phyloP scores from a whole-genome alignment of 92 coral and sea anemone genomes.

The Porites divaricata region DNA sequence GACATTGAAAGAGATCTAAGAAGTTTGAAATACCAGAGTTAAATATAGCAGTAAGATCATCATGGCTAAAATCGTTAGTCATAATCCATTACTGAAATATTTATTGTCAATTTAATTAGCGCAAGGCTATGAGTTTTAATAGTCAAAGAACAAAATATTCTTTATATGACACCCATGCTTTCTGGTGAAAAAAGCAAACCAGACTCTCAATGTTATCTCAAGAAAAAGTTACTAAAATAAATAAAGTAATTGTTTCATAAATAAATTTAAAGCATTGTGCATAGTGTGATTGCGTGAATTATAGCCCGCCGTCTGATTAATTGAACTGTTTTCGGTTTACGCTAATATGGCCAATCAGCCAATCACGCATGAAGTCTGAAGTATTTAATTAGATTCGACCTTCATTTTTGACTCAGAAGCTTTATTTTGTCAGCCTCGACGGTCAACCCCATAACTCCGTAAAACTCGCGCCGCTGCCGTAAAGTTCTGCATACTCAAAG shows the following conservation, averaged over 20 bases:
- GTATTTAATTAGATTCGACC: conserved; percentile 13
- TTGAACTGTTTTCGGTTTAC: conserved; percentile 14
- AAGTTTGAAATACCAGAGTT: no score
- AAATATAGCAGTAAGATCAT: no score
- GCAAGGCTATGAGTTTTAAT: no score
- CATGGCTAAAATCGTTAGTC: no score
- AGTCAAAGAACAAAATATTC: background rate
- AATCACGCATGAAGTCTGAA: background rate
- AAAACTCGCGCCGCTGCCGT: background rate
- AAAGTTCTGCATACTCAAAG: background rate
- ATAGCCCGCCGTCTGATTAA: conserved; percentile 21
- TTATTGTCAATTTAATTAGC: no score
- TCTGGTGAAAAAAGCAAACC: background rate
- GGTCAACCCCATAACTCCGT: background rate
- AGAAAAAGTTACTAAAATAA: conserved; percentile 9
- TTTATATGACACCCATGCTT: background rate
- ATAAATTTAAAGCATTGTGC: no score
- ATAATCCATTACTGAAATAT: no score
- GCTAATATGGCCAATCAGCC: conserved; percentile 16
- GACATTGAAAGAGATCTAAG: no score
- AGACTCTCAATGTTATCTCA: background rate
- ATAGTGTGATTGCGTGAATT: conserved; percentile 28
- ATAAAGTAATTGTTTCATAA: conserved; percentile 9
- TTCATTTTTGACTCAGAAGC: conserved; percentile 12
- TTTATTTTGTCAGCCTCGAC: background rate